Conservation (phyloP, 2,888 invertebrate genomes). For the Aethes cnicana region DNA sequence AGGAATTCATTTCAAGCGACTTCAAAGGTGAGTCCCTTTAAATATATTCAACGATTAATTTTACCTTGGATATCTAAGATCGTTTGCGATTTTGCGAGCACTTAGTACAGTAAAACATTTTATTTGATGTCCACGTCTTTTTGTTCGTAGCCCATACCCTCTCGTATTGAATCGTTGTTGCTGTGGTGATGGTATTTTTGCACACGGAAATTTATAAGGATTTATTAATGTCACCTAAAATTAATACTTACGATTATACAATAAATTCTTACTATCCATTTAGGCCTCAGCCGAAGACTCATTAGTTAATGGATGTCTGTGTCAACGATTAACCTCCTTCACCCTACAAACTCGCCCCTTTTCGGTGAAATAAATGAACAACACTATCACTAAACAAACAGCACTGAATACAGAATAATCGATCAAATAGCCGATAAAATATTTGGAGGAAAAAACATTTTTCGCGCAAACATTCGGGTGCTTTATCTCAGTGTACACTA, state of each 20-base stretch:
- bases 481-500: constrained; percentile 17
- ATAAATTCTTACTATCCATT: too few relatives aligned
- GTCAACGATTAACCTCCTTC: not conserved
- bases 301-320: too few relatives aligned
- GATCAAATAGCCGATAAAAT: constrained; percentile 19
- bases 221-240: too few relatives aligned
- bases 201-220: too few relatives aligned
- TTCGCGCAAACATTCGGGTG: constrained; percentile 3
- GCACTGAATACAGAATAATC: constrained; percentile 1
- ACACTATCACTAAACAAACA: constrained; percentile 3
- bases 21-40: constrained; percentile 12
- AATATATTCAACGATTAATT: constrained; percentile 4
- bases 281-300: too few relatives aligned
- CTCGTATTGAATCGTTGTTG: too few relatives aligned
- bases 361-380: constrained; percentile 5
- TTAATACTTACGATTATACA: too few relatives aligned
- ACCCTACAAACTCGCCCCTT: not conserved
- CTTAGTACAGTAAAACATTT: not conserved
- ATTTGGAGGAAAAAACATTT: constrained; percentile 5
- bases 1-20: constrained; percentile 5
- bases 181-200: too few relatives aligned
- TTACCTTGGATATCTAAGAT: not conserved
- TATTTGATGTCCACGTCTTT: too few relatives aligned
- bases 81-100: not conserved
- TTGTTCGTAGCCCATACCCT: too few relatives aligned